A percentile compares a stretch with the other conserved stretches of the same genome.
phyloP scores from a whole-genome alignment of 2,113 vertebrate species.

The Patagioenas fasciata region DNA sequence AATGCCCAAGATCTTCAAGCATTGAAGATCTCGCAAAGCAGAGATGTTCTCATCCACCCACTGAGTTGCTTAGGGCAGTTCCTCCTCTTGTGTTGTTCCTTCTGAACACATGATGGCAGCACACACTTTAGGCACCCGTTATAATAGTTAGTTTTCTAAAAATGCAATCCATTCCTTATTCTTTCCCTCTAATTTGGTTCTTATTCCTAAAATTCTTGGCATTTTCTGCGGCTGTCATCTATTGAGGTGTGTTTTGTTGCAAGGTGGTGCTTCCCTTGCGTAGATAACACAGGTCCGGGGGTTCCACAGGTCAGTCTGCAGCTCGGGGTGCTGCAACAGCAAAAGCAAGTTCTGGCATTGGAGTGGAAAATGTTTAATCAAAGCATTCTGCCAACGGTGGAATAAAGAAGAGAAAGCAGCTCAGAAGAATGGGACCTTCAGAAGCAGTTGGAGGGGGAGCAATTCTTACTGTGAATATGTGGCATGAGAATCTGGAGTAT shows the following conservation, averaged over 20 bases:
- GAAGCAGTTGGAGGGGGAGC: neutral
- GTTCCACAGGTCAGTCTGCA: rapidly evolving
- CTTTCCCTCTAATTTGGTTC: neutral
- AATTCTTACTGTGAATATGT: neutral
- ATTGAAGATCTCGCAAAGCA: neutral
- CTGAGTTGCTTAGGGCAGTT: neutral
- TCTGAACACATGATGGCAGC: neutral
- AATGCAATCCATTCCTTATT: neutral
- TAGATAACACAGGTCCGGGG: rapidly evolving
- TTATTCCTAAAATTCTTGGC: neutral
- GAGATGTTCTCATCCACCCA: neutral
- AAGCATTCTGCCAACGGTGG: neutral
- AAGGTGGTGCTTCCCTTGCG: neutral
- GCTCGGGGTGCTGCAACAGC: neutral
- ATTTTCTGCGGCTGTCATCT: neutral
- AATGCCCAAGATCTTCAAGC: neutral
- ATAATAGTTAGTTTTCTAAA: neutral
- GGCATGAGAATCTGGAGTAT: neutral
- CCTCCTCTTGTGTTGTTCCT: neutral
- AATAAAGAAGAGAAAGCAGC: neutral
- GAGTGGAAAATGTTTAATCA: neutral
- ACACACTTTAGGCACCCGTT: neutral
- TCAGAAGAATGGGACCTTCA: neutral
- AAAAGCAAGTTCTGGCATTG: neutral
- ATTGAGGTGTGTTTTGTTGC: neutral